Percentiles rank a stretch among this genome's conserved stretches.
Evolutionary conservation across 2,113 vertebrate species (phyloP).

Genomic region (Lophochroa leadbeateri): DNA sequence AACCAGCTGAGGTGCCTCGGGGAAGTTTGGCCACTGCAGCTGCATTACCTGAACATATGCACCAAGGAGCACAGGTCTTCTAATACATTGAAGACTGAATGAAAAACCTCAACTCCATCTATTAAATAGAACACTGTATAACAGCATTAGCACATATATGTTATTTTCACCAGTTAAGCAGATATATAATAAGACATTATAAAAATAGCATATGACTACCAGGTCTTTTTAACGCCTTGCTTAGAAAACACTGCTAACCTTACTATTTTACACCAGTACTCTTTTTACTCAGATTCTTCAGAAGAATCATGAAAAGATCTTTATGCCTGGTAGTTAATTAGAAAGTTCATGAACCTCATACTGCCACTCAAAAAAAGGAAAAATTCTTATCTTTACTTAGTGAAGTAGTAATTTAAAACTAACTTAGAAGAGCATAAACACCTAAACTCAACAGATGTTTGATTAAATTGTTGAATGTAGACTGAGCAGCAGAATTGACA

Average conservation of each 20-base stretch:
- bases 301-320: slow-evolving; percentile 44
- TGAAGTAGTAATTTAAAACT: slow-evolving; percentile 33
- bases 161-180: neutral
- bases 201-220: neutral
- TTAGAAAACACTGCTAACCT: neutral
- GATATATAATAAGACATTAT: neutral
- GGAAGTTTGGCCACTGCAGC: neutral
- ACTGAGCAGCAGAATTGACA: neutral
- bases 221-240: slow-evolving; percentile 8
- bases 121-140: neutral
- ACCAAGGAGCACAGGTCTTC: neutral
- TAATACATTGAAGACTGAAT: neutral
- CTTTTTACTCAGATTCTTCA: slow-evolving; percentile 33
- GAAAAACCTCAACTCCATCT: neutral
- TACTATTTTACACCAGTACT: neutral
- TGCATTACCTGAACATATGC: neutral
- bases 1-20: neutral
- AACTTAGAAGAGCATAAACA: slow-evolving; percentile 46
- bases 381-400: slow-evolving; percentile 47
- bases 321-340: slow-evolving; percentile 56
- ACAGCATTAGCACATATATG: neutral
- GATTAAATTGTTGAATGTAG: neutral
- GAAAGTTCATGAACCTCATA: slow-evolving; percentile 49
- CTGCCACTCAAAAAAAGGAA: slow-evolving; percentile 59
- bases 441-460: neutral